Evolutionary conservation across 2,797 vertebrate species (phyloP), one percentile per base, ranked within the genome.

Genomic region (Poeciliopsis gracilis): DNA sequence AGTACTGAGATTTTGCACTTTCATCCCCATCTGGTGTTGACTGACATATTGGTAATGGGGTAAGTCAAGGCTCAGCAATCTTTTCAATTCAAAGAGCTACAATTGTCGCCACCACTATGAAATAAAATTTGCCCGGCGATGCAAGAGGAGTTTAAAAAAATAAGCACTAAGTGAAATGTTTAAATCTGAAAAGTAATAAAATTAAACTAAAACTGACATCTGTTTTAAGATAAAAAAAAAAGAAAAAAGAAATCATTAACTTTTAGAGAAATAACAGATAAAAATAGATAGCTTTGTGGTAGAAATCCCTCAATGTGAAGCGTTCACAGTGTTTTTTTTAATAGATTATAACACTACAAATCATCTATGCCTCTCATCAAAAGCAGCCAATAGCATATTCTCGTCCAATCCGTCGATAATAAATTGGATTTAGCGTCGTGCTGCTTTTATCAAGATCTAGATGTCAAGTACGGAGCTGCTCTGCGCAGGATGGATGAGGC

Each of bases 381-480:
- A 41, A 11, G 46, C 75, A 28, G 70, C 13, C 30, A 45, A 55
- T 7, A 8, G 45, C 8, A 59, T 7, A 77, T 13, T 78, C 46
- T 45, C 55, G 61, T 36, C 47, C 23, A 5, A 74, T 79, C 45
- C 23, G 46, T 51, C 43, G 55, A 77, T 63, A 67, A 79, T 7
- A 5, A 53, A 46, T 0, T 33, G 6, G 28, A 79, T 77, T 72
- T 84, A 46, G n/a, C 75, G 28, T 1, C 7, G 0, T 5, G 69
- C 72, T 63, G 16, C 13, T 63, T 74, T 59, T 4, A 74, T 81
- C 61, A 41, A 12, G 20, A 67, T 8, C 25, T 10, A 20, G 3
- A 15, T 15, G 57, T 83, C 72, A 69, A 36, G 73, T 28, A 0
- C 1, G 5, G 49, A 73, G 70, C 10, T 28, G 43, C 71, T 82